Evolutionary conservation across 2,888 invertebrate species (phyloP).

Genomic region (Noctua janthe): DNA sequence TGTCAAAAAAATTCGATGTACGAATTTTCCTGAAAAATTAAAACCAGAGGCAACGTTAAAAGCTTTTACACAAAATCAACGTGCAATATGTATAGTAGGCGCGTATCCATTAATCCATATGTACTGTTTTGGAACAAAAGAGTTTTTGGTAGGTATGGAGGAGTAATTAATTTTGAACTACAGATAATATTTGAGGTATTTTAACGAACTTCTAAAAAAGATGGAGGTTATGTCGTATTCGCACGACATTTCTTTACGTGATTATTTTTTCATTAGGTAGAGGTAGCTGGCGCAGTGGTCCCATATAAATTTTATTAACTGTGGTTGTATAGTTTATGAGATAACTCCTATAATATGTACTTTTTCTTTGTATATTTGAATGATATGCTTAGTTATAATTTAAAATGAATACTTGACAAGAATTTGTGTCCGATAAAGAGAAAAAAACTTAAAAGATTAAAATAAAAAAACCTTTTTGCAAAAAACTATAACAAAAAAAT

Average conservation of each 20-base stretch:
- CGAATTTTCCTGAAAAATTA: slow-evolving; percentile 42
- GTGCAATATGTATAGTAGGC: slow-evolving; percentile 12
- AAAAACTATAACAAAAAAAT: no score
- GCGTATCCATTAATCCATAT: slow-evolving; percentile 23
- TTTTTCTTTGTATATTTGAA: no score
- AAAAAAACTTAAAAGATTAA: no score
- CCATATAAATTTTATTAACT: neutral
- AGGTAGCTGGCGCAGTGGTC: neutral
- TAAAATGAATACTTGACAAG: no score
- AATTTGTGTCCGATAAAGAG: no score
- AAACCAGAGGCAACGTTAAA: slow-evolving; percentile 26
- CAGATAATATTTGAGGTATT: neutral
- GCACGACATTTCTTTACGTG: neutral
- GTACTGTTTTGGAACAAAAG: slow-evolving; percentile 11
- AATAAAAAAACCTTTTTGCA: no score
- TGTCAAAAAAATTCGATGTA: slow-evolving; percentile 15
- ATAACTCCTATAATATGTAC: neutral
- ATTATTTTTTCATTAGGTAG: neutral
- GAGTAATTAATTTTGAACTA: neutral
- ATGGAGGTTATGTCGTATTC: neutral
- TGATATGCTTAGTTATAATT: no score
- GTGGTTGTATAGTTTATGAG: no score
- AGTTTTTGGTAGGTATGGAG: neutral
- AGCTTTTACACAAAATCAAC: slow-evolving; percentile 56
- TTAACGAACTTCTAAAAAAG: neutral